Evolutionary conservation across 2,888 invertebrate species (phyloP).

Genomic region (Mythimna impura): DNA sequence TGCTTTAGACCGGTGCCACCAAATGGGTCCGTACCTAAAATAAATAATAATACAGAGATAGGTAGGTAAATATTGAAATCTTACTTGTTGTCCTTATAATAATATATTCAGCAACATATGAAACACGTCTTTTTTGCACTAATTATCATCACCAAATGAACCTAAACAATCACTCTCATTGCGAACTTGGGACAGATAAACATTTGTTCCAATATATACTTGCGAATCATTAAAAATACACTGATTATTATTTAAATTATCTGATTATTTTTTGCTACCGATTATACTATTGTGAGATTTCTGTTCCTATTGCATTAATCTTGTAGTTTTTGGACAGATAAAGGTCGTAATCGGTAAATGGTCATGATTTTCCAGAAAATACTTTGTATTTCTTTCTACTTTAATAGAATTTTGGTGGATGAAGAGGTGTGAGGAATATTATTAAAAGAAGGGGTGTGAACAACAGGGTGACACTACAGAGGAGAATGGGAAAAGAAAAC

Average conservation of each 20-base stretch:
- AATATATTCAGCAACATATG: conserved; percentile 45
- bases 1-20: not conserved
- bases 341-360: not conserved
- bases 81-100: conserved; percentile 45
- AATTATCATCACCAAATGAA: conserved; percentile 72
- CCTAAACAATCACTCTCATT: conserved; percentile 35
- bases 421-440: not conserved
- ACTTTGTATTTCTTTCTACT: not conserved
- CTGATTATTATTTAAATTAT: conserved; percentile 54
- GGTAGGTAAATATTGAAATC: not conserved
- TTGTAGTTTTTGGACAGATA: conserved; percentile 6
- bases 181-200: conserved; percentile 45
- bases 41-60: not conserved
- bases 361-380: not conserved
- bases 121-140: conserved; percentile 73
- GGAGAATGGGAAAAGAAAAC: not conserved
- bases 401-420: not conserved
- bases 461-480: not conserved
- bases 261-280: conserved; percentile 52
- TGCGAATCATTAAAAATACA: conserved; percentile 40
- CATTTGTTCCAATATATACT: conserved; percentile 22
- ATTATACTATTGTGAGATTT: conserved; percentile 18
- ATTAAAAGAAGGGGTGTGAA: not conserved
- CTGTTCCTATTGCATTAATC: conserved; percentile 15
- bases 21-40: not conserved